These are phyloP conservation scores for Aphidius ervi DNA, from an alignment of 1,140 invertebrate species.

Conservation along the genomic window DNA sequence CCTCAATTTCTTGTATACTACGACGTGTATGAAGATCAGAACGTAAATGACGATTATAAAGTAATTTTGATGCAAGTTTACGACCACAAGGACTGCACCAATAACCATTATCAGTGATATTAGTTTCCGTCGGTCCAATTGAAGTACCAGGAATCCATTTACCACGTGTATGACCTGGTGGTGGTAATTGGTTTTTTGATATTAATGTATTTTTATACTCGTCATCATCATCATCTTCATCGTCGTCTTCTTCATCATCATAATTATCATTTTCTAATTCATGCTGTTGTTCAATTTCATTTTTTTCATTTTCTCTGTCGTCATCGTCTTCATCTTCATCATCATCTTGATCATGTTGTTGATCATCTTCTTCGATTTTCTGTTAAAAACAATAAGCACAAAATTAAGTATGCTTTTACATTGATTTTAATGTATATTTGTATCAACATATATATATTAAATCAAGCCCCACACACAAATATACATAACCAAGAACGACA, in stretches of 20 bases:
- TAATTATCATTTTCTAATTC: slow-evolving; percentile 32
- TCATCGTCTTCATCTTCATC: slow-evolving; percentile 27
- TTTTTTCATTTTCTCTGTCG: slow-evolving; percentile 23
- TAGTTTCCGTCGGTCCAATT: slow-evolving; percentile 34
- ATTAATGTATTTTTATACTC: slow-evolving; percentile 34
- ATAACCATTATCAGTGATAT: slow-evolving; percentile 49
- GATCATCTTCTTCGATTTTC: slow-evolving; percentile 35
- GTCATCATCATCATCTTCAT: slow-evolving; percentile 28
- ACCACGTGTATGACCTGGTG: slow-evolving; percentile 66
- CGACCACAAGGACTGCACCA: slow-evolving; percentile 78
- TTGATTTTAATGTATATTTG: slow-evolving; percentile 17
- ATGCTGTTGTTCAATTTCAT: slow-evolving; percentile 20
- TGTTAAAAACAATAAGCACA: slow-evolving; percentile 20
- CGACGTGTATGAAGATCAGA: slow-evolving; percentile 69
- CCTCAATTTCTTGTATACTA: slow-evolving; percentile 59
- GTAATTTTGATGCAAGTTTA: slow-evolving; percentile 63
- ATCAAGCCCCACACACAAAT: slow-evolving; percentile 3
- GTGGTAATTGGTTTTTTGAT: slow-evolving; percentile 51
- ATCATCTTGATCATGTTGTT: background rate
- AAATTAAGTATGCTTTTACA: background rate
- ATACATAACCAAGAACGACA: slow-evolving; percentile 30
- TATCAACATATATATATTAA: background rate
- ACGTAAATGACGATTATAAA: slow-evolving; percentile 71
- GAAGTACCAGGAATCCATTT: slow-evolving; percentile 70
- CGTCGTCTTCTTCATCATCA: slow-evolving; percentile 12